phyloP scores from a whole-genome alignment of 2,888 invertebrate genomes.

The Dendrolimus pini region DNA sequence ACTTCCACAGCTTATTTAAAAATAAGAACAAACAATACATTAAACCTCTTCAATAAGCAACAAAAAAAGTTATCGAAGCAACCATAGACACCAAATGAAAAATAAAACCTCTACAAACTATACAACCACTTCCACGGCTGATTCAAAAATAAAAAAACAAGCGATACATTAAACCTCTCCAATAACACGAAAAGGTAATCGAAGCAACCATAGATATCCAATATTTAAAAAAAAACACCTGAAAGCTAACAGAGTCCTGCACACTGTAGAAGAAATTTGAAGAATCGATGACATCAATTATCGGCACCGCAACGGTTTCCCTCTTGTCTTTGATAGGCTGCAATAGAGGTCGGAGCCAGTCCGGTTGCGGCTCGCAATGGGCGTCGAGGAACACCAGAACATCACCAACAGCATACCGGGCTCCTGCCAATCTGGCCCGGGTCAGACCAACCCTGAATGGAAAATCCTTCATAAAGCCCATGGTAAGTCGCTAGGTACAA shows the following conservation, averaged over 20 bases:
- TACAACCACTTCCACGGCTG: not conserved
- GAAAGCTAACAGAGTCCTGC: constrained; percentile 65
- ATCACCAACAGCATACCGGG: constrained; percentile 86
- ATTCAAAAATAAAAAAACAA: not conserved
- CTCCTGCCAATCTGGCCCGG: constrained; percentile 92
- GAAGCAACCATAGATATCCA: too few species aligned
- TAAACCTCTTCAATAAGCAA: too few species aligned
- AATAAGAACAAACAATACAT: too few species aligned
- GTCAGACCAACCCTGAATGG: constrained; percentile 53
- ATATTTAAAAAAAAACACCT: constrained; percentile 30
- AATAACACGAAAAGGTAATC: too few species aligned
- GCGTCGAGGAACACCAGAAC: constrained; percentile 93
- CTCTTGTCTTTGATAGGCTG: constrained; percentile 83
- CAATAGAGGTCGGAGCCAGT: constrained; percentile 93
- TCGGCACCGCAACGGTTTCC: constrained; percentile 91
- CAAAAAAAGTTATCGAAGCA: too few species aligned
- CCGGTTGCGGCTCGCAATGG: constrained; percentile 89
- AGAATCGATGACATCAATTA: constrained; percentile 95
- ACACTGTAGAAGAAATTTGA: constrained; percentile 85
- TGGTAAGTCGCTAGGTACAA: too few species aligned
- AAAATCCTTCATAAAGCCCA: too few species aligned
- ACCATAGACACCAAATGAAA: constrained; percentile 2
- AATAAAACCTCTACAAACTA: constrained; percentile 5
- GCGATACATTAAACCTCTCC: too few species aligned
- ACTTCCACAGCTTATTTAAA: too few species aligned